Base-by-base conservation (phyloP, 2,888 invertebrate genomes). In the Aquatica leii region DNA sequence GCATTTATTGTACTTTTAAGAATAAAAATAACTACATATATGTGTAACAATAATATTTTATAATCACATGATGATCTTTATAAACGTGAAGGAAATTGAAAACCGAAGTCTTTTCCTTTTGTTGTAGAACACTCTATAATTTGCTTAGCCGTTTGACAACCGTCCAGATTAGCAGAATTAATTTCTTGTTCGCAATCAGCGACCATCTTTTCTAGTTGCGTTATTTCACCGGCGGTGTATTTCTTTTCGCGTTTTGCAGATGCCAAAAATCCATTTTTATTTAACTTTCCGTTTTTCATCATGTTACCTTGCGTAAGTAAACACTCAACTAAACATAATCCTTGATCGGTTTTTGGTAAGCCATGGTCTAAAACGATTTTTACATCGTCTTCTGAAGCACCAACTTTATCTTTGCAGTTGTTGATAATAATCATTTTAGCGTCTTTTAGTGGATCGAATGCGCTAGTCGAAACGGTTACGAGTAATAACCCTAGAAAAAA, bases 281-380 rank as follows among this genome's bases (percentile, higher is more conserved):
- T 66, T 62, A 77, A 76, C 60, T 76, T 77, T 8, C 80, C 80
- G 43, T 79, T 70, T 43, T 75, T 71, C 76, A 81, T 78, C 34
- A 81, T 73, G 18, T 74, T 74, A 6, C 71, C 71, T 2, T 64
- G 73, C 43, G 75, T 74, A 48, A 80, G 77, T 9, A 81, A 50
- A 57, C 81, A 81, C 54, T 80, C 77, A 14, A 81, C 17, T 73
- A 80, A 68, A 62, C 80, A 80, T 11, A 74, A 58, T 3, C 80
- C 80, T 37, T 73, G 68, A 50, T 76, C 73, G 8, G 75, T 74
- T 35, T 71, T 63, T 0, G 81, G 81, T 3, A 80, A 37, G 64
- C 77, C 73, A 48, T 75, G 71, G 21, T 67, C 66, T 46, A 69
- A 69, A 6, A 80, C 34, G 0, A 71, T 62, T 57, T 76, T 71